Percentiles rank a stretch among this genome's conserved stretches.
phyloP scores from a whole-genome alignment of 2,797 vertebrate genomes.

The Anguilla anguilla region DNA sequence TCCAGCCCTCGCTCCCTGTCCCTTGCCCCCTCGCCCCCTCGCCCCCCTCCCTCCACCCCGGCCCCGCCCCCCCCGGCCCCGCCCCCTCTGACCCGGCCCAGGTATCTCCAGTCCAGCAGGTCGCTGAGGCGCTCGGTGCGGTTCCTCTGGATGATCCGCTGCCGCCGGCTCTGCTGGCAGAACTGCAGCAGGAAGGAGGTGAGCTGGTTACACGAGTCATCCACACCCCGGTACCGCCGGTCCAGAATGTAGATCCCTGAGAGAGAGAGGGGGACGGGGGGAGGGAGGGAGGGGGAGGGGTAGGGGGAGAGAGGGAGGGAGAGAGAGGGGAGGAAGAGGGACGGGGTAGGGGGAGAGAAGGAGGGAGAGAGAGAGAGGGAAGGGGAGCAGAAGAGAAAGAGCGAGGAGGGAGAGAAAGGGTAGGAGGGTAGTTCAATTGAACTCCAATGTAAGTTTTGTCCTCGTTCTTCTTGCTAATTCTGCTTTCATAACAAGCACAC shows the following conservation, averaged over 20 bases:
- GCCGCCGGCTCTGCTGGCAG: conserved; percentile 90
- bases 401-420: neutral
- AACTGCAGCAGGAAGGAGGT: conserved; percentile 94
- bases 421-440: neutral
- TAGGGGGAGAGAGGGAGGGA: too few relatives aligned
- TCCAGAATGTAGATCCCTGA: conserved; percentile 95
- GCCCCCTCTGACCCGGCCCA: conserved; percentile 80
- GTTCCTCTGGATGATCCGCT: conserved; percentile 93
- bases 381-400: conserved; percentile 20
- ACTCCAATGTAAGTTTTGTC: neutral
- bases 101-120: conserved; percentile 93
- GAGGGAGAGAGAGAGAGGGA: conserved; percentile 2
- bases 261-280: neutral
- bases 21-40: too few relatives aligned
- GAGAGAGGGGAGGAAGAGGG: too few relatives aligned
- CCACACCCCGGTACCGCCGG: conserved; percentile 81
- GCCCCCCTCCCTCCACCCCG: too few relatives aligned
- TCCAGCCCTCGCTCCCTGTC: neutral
- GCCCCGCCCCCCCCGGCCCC: neutral
- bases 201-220: conserved; percentile 92
- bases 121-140: conserved; percentile 93
- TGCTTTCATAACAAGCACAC: neutral
- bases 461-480: neutral
- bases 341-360: too few relatives aligned
- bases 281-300: neutral